Conservation (phyloP, 2,797 vertebrate species). For the Neosilurus mollespiculum region DNA sequence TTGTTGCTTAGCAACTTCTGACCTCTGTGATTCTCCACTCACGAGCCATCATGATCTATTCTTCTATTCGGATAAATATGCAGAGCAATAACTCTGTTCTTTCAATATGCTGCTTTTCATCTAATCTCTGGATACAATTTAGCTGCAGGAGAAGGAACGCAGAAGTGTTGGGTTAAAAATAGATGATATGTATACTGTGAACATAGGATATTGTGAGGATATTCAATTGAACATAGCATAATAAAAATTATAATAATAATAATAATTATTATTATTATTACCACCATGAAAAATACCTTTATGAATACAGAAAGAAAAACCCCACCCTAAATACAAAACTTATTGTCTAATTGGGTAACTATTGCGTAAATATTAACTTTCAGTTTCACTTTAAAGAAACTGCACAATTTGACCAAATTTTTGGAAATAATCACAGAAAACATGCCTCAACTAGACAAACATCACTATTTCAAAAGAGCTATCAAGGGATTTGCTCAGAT, state of each 20-base stretch:
- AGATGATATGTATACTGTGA: not conserved
- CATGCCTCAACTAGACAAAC: not conserved
- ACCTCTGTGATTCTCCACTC: slow-evolving; percentile 10
- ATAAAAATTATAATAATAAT: too few relatives aligned
- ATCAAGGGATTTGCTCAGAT: not conserved
- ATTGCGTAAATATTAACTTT: too few relatives aligned
- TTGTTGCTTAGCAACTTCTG: slow-evolving; percentile 42
- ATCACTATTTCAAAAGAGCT: not conserved
- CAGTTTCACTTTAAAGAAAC: not conserved
- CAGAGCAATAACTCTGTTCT: slow-evolving; percentile 6
- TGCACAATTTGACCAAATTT: not conserved
- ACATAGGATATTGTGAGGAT: too few relatives aligned
- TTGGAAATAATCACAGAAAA: not conserved
- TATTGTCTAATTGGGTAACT: not conserved
- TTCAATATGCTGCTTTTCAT: not conserved
- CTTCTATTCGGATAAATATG: slow-evolving; percentile 40
- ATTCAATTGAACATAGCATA: not conserved
- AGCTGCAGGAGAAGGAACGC: not conserved
- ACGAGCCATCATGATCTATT: slow-evolving; percentile 29
- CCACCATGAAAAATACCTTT: too few relatives aligned
- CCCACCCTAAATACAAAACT: not conserved
- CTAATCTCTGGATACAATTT: not conserved
- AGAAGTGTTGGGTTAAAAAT: not conserved
- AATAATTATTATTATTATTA: too few relatives aligned
- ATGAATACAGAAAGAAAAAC: too few relatives aligned